Evolutionary conservation across 1,140 invertebrate genomes (phyloP).

Genomic region (Campodea augens): DNA sequence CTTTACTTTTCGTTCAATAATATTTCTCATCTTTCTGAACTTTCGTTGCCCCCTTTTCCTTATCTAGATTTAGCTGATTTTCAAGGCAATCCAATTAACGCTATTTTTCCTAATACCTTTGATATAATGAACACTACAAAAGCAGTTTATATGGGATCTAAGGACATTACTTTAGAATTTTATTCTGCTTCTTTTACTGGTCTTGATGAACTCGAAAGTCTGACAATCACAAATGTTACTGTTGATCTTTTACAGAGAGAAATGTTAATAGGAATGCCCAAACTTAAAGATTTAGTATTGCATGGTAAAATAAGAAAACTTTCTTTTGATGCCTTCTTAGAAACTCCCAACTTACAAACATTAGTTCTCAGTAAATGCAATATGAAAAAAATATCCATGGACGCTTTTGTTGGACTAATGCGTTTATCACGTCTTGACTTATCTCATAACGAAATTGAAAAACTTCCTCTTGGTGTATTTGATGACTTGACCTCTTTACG

Average conservation of each 20-base stretch:
- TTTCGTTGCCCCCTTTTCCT: conserved; percentile 46
- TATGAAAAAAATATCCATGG: conserved; percentile 41
- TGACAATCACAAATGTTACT: conserved; percentile 35
- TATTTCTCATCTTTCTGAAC: conserved; percentile 41
- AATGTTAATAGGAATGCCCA: conserved; percentile 35
- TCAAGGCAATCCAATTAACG: conserved; percentile 39
- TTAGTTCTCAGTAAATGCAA: conserved; percentile 38
- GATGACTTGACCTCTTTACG: conserved; percentile 35
- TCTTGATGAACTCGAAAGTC: conserved; percentile 28
- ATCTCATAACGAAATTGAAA: conserved; percentile 35
- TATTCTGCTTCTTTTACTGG: conserved; percentile 40
- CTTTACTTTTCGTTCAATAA: conserved; percentile 43
- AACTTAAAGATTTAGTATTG: conserved; percentile 29
- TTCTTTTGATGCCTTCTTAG: conserved; percentile 45
- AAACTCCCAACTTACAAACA: conserved; percentile 33
- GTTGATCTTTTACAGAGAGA: conserved; percentile 34
- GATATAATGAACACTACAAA: conserved; percentile 46
- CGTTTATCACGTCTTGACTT: conserved; percentile 37
- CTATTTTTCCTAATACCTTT: conserved; percentile 45
- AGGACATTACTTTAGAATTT: conserved; percentile 29
- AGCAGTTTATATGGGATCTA: conserved; percentile 35
- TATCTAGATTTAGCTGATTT: conserved; percentile 37
- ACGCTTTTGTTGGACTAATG: conserved; percentile 40
- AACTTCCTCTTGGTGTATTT: conserved; percentile 37
- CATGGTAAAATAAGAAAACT: conserved; percentile 34